Percentiles rank a stretch among this genome's conserved stretches.
Evolutionary conservation across 2,113 vertebrate species (phyloP).

Genomic region (Mesoclemmys tuberculata): DNA sequence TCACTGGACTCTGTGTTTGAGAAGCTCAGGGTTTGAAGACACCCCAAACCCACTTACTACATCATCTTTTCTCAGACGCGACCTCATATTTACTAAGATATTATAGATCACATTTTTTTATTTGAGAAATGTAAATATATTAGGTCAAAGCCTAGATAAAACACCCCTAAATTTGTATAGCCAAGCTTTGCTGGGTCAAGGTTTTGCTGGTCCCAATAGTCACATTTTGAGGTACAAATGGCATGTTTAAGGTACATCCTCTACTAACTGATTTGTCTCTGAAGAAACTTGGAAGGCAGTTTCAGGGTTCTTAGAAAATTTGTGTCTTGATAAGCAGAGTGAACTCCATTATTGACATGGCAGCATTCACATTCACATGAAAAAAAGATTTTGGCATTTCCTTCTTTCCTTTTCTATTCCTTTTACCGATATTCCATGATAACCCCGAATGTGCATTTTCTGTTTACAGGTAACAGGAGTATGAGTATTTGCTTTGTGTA

Average conservation of each 20-base stretch:
- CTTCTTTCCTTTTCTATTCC: neutral
- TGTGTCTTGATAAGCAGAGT: neutral
- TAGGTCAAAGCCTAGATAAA: neutral
- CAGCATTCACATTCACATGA: accelerated
- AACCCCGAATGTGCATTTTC: neutral
- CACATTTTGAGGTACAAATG: accelerated
- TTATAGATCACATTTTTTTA: neutral
- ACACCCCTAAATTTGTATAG: neutral
- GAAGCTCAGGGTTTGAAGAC: neutral
- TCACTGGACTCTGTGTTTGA: neutral
- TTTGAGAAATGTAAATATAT: neutral
- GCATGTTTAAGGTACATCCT: accelerated
- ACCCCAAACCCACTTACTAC: neutral
- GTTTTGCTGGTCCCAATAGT: neutral
- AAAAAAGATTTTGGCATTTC: accelerated
- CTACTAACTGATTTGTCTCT: neutral
- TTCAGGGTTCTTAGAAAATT: neutral
- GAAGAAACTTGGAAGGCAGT: neutral
- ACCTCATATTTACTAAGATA: neutral
- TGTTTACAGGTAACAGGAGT: neutral
- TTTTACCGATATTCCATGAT: neutral
- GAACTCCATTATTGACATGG: accelerated
- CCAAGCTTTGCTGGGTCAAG: accelerated
- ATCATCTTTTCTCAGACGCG: neutral
- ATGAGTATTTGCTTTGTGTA: neutral